Evolutionary conservation across 2,113 vertebrate genomes (phyloP).

Genomic region (Campylomormyrus tamandua): DNA sequence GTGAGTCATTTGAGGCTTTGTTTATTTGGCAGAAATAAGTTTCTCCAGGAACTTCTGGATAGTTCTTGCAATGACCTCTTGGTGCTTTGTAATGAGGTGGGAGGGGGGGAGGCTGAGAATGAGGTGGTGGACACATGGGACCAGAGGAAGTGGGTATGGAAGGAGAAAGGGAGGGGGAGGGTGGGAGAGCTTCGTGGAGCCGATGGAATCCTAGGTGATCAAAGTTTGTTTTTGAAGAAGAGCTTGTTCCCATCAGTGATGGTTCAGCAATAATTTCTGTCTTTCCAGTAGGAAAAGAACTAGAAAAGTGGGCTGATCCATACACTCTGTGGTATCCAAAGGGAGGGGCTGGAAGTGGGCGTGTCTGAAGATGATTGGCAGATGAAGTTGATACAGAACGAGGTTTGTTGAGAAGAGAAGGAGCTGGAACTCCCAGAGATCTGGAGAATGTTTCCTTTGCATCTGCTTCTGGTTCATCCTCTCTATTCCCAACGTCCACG

Average conservation of each 20-base stretch:
- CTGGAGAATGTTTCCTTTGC: slow-evolving; percentile 35
- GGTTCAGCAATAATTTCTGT: slow-evolving; percentile 68
- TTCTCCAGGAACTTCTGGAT: slow-evolving; percentile 35
- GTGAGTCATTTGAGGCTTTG: slow-evolving; percentile 42
- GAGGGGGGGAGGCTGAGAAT: slow-evolving; percentile 60
- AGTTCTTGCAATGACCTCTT: slow-evolving; percentile 41
- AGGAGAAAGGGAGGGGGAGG: slow-evolving; percentile 65
- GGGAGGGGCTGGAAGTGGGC: slow-evolving; percentile 61
- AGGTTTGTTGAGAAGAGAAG: slow-evolving; percentile 69
- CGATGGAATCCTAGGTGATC: slow-evolving; percentile 66
- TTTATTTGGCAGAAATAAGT: slow-evolving; percentile 46
- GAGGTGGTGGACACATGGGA: slow-evolving; percentile 55
- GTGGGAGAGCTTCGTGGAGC: slow-evolving; percentile 58
- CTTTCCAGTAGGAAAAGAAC: slow-evolving; percentile 42
- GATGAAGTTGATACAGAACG: slow-evolving; percentile 63
- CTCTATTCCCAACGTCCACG: slow-evolving; percentile 56
- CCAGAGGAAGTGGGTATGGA: slow-evolving; percentile 57
- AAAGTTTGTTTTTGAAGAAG: slow-evolving; percentile 56
- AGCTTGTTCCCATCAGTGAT: slow-evolving; percentile 61
- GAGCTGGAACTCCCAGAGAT: slow-evolving; percentile 50
- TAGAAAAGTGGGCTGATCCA: slow-evolving; percentile 53
- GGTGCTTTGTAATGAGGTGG: slow-evolving; percentile 59
- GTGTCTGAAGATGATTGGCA: slow-evolving; percentile 52
- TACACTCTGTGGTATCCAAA: slow-evolving; percentile 45
- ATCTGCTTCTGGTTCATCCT: slow-evolving; percentile 30